Percentiles rank a stretch among this genome's conserved stretches.
Evolutionary conservation across 1,140 invertebrate genomes (phyloP).

Genomic region (Tetramorium simillimum): DNA sequence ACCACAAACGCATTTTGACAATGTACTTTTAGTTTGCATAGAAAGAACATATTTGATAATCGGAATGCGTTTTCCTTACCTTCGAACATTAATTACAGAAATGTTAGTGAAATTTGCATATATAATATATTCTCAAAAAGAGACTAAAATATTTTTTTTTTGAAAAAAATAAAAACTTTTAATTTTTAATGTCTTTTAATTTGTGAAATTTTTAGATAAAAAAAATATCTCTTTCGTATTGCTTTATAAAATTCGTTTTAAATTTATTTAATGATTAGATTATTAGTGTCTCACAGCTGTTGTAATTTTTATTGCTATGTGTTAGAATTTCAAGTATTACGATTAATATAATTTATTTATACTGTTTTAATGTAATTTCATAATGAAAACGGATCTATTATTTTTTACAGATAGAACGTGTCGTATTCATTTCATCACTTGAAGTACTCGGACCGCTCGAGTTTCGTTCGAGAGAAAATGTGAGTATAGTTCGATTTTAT

Average conservation of each 20-base stretch:
- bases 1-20: neutral
- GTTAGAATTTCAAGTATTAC: neutral
- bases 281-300: neutral
- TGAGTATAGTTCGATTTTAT: conserved; percentile 47
- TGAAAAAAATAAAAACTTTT: neutral
- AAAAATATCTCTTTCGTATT: neutral
- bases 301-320: neutral
- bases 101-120: conserved; percentile 31
- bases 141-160: neutral
- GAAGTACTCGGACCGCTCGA: neutral
- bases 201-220: neutral
- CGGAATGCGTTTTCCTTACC: conserved; percentile 35
- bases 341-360: conserved; percentile 1
- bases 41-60: conserved; percentile 37
- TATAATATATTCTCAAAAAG: conserved; percentile 1
- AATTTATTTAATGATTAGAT: neutral
- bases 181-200: too few species aligned
- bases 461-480: conserved; percentile 22
- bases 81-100: conserved; percentile 29
- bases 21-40: conserved; percentile 35
- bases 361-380: neutral
- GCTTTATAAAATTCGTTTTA: neutral
- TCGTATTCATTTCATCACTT: conserved; percentile 29
- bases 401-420: neutral
- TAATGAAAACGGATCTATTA: neutral